Evolutionary conservation across 2,797 vertebrate genomes (phyloP), one percentile per base, ranked within the genome.

Genomic region (Triplophysa yarkandensis): DNA sequence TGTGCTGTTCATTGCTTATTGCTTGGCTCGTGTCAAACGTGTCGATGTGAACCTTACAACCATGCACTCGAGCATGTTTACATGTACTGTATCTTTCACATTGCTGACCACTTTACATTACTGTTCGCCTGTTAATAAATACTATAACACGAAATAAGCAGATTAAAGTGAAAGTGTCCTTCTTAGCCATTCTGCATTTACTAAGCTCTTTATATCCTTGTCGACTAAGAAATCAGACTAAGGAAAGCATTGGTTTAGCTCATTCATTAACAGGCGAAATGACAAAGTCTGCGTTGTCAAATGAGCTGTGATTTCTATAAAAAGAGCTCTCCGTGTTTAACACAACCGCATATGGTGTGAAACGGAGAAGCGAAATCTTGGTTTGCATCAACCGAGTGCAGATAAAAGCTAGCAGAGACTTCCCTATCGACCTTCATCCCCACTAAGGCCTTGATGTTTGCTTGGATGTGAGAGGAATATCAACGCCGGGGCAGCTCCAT

Each of bases 371-470:
- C 30, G 61, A 44, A 79, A 54, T 70, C 60, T 54, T 27, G 50
- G 52, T 58, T 77, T 67, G 50, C 63, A 66, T 70, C 69, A 70
- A 57, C 36, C 50, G 52, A 77, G 67, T 39, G 70, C 41, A 28
- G 65, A 76, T 77, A 69, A 80, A 84, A 80, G 63, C 50, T 71
- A 76, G 36, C 32, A 19, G 76, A 80, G 66, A 57, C 44, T 52
- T 64, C 46, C 17, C 48, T 41, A 23, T 80, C 80, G 80, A 81
- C 81, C 80, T 76, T 77, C 71, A 50, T 77, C 39, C 74, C 41
- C 34, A 57, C 73, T 76, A 46, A 50, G 48, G 60, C 69, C 39
- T 62, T 66, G 70, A 77, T 34, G 30, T 62, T 79, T 19, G 61
- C 55, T 44, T 3, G 52, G 74, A 55, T 68, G 65, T 76, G 75